A percentile compares a stretch with the other conserved stretches of the same genome.
Evolutionary conservation across 1,140 invertebrate species (phyloP).

Genomic region (Neodiprion fabricii): DNA sequence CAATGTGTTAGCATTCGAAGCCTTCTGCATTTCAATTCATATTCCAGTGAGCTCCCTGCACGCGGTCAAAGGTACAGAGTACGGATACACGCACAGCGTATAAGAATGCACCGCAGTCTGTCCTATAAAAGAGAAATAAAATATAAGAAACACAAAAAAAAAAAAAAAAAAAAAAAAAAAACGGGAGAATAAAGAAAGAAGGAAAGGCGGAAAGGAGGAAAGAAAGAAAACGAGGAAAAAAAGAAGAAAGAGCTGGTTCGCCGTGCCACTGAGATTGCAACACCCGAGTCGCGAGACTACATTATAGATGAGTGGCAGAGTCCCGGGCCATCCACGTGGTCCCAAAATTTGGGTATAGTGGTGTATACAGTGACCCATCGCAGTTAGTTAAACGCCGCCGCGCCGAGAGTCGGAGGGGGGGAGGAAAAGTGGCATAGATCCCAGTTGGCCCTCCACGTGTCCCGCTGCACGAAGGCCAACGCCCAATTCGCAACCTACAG

Average conservation of each 20-base stretch:
- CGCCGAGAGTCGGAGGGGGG: neutral
- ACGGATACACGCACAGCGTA: too few species aligned
- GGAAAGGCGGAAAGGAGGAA: neutral
- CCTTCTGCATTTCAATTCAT: too few species aligned
- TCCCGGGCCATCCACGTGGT: constrained; percentile 42
- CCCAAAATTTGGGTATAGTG: constrained; percentile 33
- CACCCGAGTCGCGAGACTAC: constrained; percentile 9
- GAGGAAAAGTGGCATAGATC: neutral
- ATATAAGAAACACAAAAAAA: too few species aligned
- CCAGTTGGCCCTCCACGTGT: constrained; percentile 34
- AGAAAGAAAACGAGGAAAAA: constrained; percentile 26
- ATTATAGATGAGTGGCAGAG: neutral
- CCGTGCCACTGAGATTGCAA: constrained; percentile 15
- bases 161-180: too few species aligned
- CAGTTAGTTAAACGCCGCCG: neutral
- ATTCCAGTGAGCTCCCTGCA: too few species aligned
- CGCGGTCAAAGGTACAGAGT: too few species aligned
- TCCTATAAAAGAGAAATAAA: too few species aligned
- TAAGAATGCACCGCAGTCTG: too few species aligned
- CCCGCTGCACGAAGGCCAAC: constrained; percentile 37
- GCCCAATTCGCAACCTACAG: constrained; percentile 49
- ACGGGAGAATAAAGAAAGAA: too few species aligned
- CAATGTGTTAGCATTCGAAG: too few species aligned
- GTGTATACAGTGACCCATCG: neutral
- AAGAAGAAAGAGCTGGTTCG: constrained; percentile 25